Evolutionary conservation across 2,888 invertebrate genomes (phyloP).

Genomic region (Azorinus chamasolen): DNA sequence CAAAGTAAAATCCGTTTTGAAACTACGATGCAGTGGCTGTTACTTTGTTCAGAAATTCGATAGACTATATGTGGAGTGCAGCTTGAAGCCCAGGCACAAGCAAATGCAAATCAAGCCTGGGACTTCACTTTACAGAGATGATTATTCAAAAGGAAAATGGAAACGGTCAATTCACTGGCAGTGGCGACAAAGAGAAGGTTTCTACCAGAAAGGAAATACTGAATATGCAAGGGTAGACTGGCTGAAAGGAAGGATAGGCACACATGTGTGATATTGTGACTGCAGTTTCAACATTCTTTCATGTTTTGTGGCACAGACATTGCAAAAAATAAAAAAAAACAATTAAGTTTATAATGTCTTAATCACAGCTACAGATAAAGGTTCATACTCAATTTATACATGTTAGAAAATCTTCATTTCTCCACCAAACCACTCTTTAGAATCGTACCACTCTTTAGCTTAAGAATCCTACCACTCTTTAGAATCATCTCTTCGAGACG

Average conservation of each 20-base stretch:
- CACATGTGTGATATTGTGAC: slow-evolving; percentile 60
- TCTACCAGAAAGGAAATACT: slow-evolving; percentile 65
- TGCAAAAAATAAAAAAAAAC: too few relatives aligned
- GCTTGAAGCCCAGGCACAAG: slow-evolving; percentile 82
- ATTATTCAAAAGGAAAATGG: slow-evolving; percentile 73
- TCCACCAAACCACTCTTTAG: too few relatives aligned
- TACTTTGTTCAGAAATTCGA: slow-evolving; percentile 82
- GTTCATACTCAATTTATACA: too few relatives aligned
- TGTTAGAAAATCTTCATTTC: too few relatives aligned
- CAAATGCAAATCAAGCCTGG: slow-evolving; percentile 79
- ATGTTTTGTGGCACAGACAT: too few relatives aligned
- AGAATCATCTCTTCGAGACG: too few relatives aligned
- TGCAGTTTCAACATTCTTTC: too few relatives aligned
- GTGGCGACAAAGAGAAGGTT: slow-evolving; percentile 50
- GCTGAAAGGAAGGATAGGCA: slow-evolving; percentile 75
- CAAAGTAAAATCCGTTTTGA: slow-evolving; percentile 74
- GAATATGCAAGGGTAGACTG: slow-evolving; percentile 68
- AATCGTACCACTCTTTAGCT: too few relatives aligned
- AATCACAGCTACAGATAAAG: too few relatives aligned
- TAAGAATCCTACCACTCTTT: too few relatives aligned
- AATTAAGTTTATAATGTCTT: too few relatives aligned
- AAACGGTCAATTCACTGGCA: slow-evolving; percentile 65
- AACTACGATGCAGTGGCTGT: slow-evolving; percentile 80
- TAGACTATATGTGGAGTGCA: slow-evolving; percentile 83
- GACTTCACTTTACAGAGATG: slow-evolving; percentile 70